Evolutionary conservation across 1,140 invertebrate genomes (phyloP), one percentile per base, ranked within the genome.

Genomic region (Drosophila pachea): DNA sequence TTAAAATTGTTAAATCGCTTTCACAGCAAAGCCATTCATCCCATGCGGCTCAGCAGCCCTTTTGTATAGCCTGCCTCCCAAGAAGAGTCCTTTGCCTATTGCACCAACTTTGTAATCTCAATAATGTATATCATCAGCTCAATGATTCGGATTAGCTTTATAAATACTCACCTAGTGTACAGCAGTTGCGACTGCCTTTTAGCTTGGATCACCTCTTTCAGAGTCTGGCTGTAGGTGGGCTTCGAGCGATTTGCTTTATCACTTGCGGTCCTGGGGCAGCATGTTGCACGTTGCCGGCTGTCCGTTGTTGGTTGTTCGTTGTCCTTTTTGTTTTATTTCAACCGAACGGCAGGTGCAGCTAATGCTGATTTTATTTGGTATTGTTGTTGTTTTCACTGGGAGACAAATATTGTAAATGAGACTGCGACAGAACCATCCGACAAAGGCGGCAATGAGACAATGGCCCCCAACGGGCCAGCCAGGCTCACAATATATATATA

Each of bases 371-470:
- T 61, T 68, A 79, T 79, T 79, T 79, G 43, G 29, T 45, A 22
- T 1, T 49, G 58, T 58, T 58, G 54, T 4, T 14, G 54, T 42
- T 56, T 8, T 11, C 12, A 62, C 62, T 32, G 61, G 50, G 58
- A 59, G 73, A 78, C 73, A 81, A 81, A 81, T 81, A 81, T 81
- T 81, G 78, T 81, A 81, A 81, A 81, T 81, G 78, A 81, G 78
- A 79, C 76, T 79, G 77, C 77, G 77, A 79, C 77, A 79, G 79
- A 79, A 79, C 73, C 73, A 62, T 79, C 76, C 73, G 76, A 79
- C 77, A 79, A 79, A 79, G 47, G 76, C 68, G 60, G 64, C 47
- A 61, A 62, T 53, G 74, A 62, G 63, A 77, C 74, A 69, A 73
- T 64, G 74, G 48, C 38, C 38, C 40, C n/a, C 49, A 38, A 62